These are phyloP conservation scores for Varanus komodoensis DNA, from an alignment of 2,113 vertebrate species.

Conservation along the genomic window DNA sequence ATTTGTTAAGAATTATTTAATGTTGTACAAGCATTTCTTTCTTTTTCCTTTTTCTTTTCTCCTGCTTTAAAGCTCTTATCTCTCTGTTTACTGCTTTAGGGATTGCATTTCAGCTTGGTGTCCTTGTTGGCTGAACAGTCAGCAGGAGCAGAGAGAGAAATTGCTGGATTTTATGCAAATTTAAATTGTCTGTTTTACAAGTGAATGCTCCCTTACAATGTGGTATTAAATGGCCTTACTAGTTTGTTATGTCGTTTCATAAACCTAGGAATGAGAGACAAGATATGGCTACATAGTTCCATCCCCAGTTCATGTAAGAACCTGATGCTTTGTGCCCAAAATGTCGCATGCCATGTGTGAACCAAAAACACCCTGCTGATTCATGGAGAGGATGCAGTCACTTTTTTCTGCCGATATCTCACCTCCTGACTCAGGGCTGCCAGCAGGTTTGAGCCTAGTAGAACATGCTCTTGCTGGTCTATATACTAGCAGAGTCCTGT, in stretches of 20 bases:
- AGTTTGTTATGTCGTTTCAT: slow-evolving; percentile 50
- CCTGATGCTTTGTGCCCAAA: background rate
- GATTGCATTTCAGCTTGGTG: slow-evolving; percentile 17
- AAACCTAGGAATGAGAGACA: slow-evolving; percentile 38
- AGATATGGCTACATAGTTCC: slow-evolving; percentile 31
- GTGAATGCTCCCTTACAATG: background rate
- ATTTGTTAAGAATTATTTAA: slow-evolving; percentile 14
- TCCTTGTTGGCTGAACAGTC: slow-evolving; percentile 8
- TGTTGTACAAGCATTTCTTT: background rate
- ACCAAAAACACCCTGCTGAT: background rate
- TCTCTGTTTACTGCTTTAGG: slow-evolving; percentile 10
- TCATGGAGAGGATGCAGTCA: background rate
- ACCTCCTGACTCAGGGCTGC: background rate
- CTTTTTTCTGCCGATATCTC: background rate
- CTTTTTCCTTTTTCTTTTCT: background rate
- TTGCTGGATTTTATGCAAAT: background rate
- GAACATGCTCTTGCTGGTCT: too few relatives aligned
- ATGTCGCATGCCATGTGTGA: background rate
- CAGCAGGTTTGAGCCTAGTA: too few relatives aligned
- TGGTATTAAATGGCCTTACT: background rate
- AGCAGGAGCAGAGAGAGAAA: background rate
- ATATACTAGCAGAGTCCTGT: too few relatives aligned
- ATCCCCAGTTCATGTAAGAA: slow-evolving; percentile 24
- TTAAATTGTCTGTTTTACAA: slow-evolving; percentile 29
- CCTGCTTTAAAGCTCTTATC: slow-evolving; percentile 4